Evolutionary conservation across 2,113 vertebrate species (phyloP), one percentile per base, ranked within the genome.

Genomic region (Chitala chitala): DNA sequence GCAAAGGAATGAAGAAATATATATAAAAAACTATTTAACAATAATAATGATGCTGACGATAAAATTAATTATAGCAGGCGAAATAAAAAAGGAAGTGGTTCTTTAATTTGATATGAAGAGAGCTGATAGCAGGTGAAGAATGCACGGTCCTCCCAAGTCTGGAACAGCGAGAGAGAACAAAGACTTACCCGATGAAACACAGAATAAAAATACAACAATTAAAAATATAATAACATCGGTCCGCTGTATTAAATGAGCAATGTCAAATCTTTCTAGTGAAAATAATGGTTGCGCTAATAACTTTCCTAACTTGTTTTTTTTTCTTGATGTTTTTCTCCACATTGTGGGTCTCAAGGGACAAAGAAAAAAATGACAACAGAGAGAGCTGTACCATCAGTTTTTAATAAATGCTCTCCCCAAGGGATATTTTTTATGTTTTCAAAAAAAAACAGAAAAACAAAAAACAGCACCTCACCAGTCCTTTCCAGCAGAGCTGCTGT

Each of bases 91-190:
- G 73, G 81, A 80, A 82, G 82, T 81, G 66, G 89, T 92, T 93
- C 92, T 88, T 92, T 95, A 94, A 96, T 95, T 95, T 94, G 92
- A 95, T 94, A 93, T 93, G 92, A 93, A 93, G 92, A 94, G 92
- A 89, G 84, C 76, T 80, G 84, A 84, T 87, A 89, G 84, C 85
- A 87, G 86, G 85, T 88, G 86, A 38, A 29, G 71, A 29, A 63
- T 20, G 71, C 29, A n/a, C 26, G 8, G 40, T 29, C 10, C 56
- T 63, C 20, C 44, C n/a, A 51, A 26, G 58, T 38, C 56, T 64
- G 42, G 51, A 73, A 63, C 56, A 7, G 54, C 42, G 54, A 54
- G 66, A 40, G 24, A 70, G 74, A 74, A 75, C n/a, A 75, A 56
- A 68, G 68, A 71, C 38, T 2, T 42, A 29, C 10, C n/a, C 7